A percentile compares a stretch with the other conserved stretches of the same genome.
These are phyloP conservation scores for Tetragnatha montana DNA, from an alignment of 2,888 invertebrate species.

Conservation along the genomic window DNA sequence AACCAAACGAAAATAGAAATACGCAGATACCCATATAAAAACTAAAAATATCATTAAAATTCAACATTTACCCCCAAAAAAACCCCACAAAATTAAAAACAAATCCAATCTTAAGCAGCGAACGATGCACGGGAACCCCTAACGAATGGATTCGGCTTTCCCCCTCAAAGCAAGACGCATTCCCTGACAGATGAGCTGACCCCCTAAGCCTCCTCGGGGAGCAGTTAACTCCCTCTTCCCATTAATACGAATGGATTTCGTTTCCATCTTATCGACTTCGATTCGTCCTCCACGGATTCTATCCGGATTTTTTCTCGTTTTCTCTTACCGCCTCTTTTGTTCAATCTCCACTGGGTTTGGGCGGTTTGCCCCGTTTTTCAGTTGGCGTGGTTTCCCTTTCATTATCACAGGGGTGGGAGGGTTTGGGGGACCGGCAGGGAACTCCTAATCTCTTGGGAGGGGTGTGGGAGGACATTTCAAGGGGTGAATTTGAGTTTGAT, in stretches of 20 bases:
- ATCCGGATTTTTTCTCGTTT: conserved; percentile 2
- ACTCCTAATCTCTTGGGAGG: background rate
- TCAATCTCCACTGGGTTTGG: background rate
- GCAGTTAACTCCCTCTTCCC: conserved; percentile 59
- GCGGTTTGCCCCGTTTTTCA: background rate
- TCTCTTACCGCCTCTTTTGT: background rate
- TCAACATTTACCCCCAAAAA: no score
- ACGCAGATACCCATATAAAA: no score
- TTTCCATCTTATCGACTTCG: conserved; percentile 56
- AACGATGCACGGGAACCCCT: background rate
- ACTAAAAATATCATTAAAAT: no score
- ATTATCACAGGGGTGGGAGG: background rate
- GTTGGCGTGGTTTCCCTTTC: background rate
- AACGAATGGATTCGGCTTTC: conserved; percentile 29
- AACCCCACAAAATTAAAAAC: no score
- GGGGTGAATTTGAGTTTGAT: background rate
- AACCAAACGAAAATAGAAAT: no score
- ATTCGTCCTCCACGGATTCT: background rate
- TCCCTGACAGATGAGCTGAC: conserved; percentile 12
- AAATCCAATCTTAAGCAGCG: background rate
- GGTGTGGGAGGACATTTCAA: no score
- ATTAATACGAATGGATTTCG: conserved; percentile 61
- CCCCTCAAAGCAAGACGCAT: background rate
- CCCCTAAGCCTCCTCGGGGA: conserved; percentile 38
- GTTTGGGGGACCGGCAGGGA: background rate